Evolutionary conservation across 2,888 invertebrate genomes (phyloP).

Genomic region (Chloromyia formosa): DNA sequence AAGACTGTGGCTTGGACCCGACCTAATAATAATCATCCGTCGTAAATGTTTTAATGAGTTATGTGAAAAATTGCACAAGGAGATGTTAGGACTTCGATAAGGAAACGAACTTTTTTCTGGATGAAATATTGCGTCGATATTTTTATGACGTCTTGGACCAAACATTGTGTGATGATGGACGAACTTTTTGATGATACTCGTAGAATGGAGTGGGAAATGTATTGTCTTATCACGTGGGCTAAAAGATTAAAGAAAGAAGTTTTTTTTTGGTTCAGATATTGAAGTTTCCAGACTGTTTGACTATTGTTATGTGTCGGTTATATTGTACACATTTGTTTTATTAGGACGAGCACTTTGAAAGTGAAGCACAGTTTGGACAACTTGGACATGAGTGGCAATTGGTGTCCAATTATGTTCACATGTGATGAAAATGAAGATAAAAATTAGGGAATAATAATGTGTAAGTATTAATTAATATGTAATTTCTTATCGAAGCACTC

Average conservation of each 20-base stretch:
- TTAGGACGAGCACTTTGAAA: too few species aligned
- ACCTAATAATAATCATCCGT: conserved; percentile 26
- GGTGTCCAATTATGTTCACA: too few species aligned
- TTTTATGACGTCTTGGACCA: conserved; percentile 7
- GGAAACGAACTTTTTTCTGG: not conserved
- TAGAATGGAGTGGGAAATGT: not conserved
- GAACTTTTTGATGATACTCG: not conserved
- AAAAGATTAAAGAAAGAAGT: not conserved
- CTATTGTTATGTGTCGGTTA: too few species aligned
- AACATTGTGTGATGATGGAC: not conserved
- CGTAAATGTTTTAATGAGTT: conserved; percentile 38
- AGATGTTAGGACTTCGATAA: not conserved
- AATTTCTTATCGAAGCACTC: too few species aligned
- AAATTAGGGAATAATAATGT: too few species aligned
- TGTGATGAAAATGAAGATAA: too few species aligned
- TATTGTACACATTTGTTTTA: too few species aligned
- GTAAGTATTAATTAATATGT: too few species aligned
- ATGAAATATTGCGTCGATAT: conserved; percentile 2
- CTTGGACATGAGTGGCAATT: too few species aligned
- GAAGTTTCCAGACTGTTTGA: too few species aligned
- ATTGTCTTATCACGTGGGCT: not conserved
- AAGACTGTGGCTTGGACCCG: not conserved
- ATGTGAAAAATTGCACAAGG: conserved; percentile 12
- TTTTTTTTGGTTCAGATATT: too few species aligned
- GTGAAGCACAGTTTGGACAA: too few species aligned